A percentile compares a stretch with the other conserved stretches of the same genome.
phyloP scores from a whole-genome alignment of 2,797 vertebrate species.

The Chloroceryle inda region DNA sequence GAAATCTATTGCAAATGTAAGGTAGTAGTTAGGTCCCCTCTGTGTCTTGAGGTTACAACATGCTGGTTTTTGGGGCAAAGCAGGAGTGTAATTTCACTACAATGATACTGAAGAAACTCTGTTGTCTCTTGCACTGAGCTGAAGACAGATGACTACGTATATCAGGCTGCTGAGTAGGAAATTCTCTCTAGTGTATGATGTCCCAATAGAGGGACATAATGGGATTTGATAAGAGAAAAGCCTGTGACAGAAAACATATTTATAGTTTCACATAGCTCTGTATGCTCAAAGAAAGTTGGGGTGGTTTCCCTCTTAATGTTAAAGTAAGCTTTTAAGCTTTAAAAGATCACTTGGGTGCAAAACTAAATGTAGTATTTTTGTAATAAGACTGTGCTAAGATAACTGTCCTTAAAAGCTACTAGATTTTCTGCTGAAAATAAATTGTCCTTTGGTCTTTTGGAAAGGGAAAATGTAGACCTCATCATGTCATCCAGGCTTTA shows the following conservation, averaged over 20 bases:
- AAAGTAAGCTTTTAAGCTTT: neutral
- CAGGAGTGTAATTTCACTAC: neutral
- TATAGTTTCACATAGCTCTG: neutral
- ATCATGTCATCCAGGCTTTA: neutral
- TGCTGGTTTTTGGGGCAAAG: neutral
- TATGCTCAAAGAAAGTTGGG: neutral
- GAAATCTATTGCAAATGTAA: neutral
- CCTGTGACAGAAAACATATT: neutral
- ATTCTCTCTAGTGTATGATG: neutral
- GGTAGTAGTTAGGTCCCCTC: neutral
- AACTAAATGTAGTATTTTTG: neutral
- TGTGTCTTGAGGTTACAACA: neutral
- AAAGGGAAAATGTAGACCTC: neutral
- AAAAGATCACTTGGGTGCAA: neutral
- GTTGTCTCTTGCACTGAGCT: neutral
- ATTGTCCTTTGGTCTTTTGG: neutral
- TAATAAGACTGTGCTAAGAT: neutral
- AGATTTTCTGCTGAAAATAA: neutral
- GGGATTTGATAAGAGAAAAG: conserved; percentile 3
- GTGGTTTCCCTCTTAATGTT: neutral
- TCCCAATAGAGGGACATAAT: neutral
- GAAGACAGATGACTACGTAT: neutral
- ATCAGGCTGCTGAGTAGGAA: neutral
- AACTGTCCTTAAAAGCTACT: neutral
- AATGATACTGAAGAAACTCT: neutral